phyloP scores from a whole-genome alignment of 1,140 invertebrate species.

The Lamellibrachia luymesi region DNA sequence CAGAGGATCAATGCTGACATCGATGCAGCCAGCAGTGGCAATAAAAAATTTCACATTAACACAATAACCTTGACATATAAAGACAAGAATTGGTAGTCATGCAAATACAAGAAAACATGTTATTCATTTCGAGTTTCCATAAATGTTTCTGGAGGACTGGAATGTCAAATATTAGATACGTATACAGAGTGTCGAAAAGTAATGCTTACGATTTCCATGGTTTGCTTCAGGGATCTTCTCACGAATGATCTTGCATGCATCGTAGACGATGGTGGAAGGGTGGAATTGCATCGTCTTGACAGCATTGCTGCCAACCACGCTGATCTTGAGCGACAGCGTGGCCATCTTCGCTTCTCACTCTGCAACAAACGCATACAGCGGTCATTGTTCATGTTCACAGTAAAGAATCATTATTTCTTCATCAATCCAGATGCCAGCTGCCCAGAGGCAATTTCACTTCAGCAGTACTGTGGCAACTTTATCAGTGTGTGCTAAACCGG shows the following conservation, averaged over 20 bases:
- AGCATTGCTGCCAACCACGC: slow-evolving; percentile 86
- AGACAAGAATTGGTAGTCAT: no score
- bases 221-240: slow-evolving; percentile 89
- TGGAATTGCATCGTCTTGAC: slow-evolving; percentile 98
- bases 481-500: not conserved
- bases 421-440: not conserved
- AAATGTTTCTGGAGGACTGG: no score
- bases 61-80: no score
- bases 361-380: not conserved
- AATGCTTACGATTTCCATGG: slow-evolving; percentile 55
- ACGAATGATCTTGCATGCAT: slow-evolving; percentile 90
- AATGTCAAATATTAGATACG: no score
- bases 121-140: no score
- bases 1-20: not conserved
- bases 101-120: no score
- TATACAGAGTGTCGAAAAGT: not conserved
- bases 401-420: not conserved
- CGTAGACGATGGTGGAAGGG: slow-evolving; percentile 87
- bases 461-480: not conserved
- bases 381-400: not conserved
- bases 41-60: no score
- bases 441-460: not conserved
- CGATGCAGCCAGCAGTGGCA: not conserved
- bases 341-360: slow-evolving; percentile 38
- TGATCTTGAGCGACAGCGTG: slow-evolving; percentile 85